These are phyloP conservation scores for Pteromalus puparum DNA, from an alignment of 1,140 invertebrate genomes.

Conservation along the genomic window DNA sequence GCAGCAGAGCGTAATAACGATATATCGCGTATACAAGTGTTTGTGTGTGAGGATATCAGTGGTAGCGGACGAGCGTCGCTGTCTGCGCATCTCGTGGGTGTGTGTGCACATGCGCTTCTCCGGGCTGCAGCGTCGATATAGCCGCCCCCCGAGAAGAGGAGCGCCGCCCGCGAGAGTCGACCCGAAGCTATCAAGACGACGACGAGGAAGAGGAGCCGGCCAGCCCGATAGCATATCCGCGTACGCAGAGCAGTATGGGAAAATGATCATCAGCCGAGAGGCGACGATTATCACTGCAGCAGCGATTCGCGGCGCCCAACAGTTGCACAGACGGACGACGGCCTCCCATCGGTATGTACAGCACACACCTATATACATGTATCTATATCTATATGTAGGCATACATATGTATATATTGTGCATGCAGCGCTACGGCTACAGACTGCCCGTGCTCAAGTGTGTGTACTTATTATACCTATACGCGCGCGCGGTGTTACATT, in stretches of 20 bases:
- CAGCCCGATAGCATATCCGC: not conserved
- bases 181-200: not conserved
- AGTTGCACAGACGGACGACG: not conserved
- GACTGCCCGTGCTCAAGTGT: not conserved
- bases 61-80: not conserved
- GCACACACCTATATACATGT: not conserved
- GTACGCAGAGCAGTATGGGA: constrained; percentile 15
- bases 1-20: too few relatives aligned
- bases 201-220: too few relatives aligned
- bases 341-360: constrained; percentile 39
- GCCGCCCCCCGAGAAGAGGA: not conserved
- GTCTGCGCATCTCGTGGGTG: not conserved
- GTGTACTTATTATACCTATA: not conserved
- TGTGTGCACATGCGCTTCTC: constrained; percentile 43
- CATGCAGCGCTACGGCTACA: not conserved
- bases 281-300: not conserved
- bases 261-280: constrained; percentile 40
- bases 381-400: not conserved
- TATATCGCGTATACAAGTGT: too few relatives aligned
- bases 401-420: not conserved
- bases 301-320: not conserved
- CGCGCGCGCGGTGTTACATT: constrained; percentile 14
- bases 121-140: constrained; percentile 31
- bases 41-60: not conserved
- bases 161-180: not conserved